Evolutionary conservation across 2,888 invertebrate genomes (phyloP).

Genomic region (Epirrita christyi): DNA sequence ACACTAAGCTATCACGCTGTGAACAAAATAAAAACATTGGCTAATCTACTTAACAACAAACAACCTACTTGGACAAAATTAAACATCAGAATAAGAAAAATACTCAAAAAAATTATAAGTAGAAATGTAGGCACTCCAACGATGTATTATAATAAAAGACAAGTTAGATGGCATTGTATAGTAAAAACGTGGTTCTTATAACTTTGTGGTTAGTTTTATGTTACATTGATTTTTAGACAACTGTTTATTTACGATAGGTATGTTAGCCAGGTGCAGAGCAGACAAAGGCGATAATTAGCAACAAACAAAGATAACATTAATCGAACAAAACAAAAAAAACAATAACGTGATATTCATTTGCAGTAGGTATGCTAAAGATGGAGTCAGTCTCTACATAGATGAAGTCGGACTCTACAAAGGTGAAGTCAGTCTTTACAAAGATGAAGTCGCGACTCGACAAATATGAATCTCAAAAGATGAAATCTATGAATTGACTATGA

Average conservation of each 20-base stretch:
- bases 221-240: conserved; percentile 10
- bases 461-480: not conserved
- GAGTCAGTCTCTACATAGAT: not conserved
- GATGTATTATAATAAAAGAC: not conserved
- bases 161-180: not conserved
- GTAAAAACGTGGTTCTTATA: not conserved
- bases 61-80: not conserved
- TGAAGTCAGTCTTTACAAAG: not conserved
- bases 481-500: not conserved
- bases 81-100: not conserved
- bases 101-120: not conserved
- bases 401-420: not conserved
- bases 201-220: conserved; percentile 11
- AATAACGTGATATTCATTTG: not conserved
- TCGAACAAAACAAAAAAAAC: not conserved
- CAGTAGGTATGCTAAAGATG: not conserved
- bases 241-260: conserved; percentile 18
- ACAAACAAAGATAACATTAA: not conserved
- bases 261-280: conserved; percentile 36
- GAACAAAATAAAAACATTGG: not conserved
- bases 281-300: conserved; percentile 32
- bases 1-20: no score
- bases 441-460: not conserved
- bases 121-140: not conserved
- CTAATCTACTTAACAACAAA: not conserved